Conservation (phyloP, 2,113 vertebrate species). For the Coreoperca whiteheadi region DNA sequence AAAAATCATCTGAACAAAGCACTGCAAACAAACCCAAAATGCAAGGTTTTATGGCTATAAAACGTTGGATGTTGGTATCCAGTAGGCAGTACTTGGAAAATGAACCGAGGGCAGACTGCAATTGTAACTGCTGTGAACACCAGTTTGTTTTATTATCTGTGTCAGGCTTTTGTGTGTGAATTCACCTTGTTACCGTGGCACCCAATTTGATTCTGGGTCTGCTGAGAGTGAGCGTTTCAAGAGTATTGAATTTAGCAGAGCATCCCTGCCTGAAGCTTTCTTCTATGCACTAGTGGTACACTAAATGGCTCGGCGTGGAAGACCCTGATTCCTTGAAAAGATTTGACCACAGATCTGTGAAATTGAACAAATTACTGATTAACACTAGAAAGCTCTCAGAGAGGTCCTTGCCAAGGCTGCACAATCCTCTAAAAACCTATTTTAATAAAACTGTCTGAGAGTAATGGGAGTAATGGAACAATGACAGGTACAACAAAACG, state of each 20-base stretch:
- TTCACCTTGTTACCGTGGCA: slow-evolving; percentile 25
- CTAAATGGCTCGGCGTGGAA: slow-evolving; percentile 37
- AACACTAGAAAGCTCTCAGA: slow-evolving; percentile 47
- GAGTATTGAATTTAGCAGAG: slow-evolving; percentile 36
- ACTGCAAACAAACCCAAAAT: not conserved
- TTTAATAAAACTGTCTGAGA: slow-evolving; percentile 1
- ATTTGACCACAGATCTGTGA: slow-evolving; percentile 59
- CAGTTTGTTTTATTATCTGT: slow-evolving; percentile 27
- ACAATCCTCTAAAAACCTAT: not conserved
- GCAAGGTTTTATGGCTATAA: not conserved
- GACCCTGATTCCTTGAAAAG: slow-evolving; percentile 44
- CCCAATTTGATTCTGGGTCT: slow-evolving; percentile 39
- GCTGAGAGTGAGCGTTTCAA: slow-evolving; percentile 17
- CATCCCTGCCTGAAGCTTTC: slow-evolving; percentile 37
- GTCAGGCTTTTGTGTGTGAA: slow-evolving; percentile 3
- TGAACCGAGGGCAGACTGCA: not conserved
- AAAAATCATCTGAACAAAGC: not conserved
- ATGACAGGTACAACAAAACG: not conserved
- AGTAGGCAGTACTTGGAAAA: slow-evolving; percentile 4
- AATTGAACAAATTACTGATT: slow-evolving; percentile 62
- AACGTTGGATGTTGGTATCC: not conserved
- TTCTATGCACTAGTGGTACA: slow-evolving; percentile 26
- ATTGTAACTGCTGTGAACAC: not conserved
- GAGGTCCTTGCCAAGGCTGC: not conserved
- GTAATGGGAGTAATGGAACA: not conserved